A percentile compares a stretch with the other conserved stretches of the same genome.
Conservation (phyloP, 2,797 vertebrate genomes). For the Lacerta agilis region DNA sequence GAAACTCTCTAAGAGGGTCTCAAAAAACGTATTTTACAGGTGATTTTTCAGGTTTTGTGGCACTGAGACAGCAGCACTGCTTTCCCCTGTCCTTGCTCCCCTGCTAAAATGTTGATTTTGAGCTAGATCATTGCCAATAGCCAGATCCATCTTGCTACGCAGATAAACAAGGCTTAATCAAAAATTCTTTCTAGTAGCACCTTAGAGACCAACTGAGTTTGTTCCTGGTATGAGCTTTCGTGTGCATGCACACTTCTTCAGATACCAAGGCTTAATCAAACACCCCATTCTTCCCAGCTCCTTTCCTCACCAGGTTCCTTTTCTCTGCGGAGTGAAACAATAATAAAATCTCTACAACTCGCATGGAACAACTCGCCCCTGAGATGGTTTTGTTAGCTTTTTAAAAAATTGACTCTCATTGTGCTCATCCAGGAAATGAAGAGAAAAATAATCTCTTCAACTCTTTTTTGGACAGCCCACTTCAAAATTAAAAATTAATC, state of each 20-base stretch:
- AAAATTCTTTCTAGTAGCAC: no score
- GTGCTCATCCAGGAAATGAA: conserved; percentile 18
- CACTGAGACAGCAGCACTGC: neutral
- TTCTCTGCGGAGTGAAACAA: neutral
- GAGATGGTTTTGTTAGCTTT: neutral
- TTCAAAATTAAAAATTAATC: conserved; percentile 48
- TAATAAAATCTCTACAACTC: neutral
- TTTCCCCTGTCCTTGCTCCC: no score
- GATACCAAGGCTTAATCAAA: neutral
- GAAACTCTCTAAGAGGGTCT: neutral
- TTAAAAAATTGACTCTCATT: conserved; percentile 32
- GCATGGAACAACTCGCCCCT: neutral
- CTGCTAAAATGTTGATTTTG: neutral
- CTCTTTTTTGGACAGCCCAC: neutral
- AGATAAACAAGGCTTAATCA: neutral
- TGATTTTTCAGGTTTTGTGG: no score
- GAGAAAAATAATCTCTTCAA: conserved; percentile 6
- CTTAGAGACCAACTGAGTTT: no score
- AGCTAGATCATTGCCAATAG: conserved; percentile 36
- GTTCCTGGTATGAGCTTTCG: no score
- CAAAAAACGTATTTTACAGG: neutral
- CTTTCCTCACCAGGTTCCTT: neutral
- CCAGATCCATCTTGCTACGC: neutral
- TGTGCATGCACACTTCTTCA: no score
- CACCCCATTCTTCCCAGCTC: neutral